A percentile compares a stretch with the other conserved stretches of the same genome.
Evolutionary conservation across 2,113 vertebrate genomes (phyloP).

Genomic region (Madoqua kirkii): DNA sequence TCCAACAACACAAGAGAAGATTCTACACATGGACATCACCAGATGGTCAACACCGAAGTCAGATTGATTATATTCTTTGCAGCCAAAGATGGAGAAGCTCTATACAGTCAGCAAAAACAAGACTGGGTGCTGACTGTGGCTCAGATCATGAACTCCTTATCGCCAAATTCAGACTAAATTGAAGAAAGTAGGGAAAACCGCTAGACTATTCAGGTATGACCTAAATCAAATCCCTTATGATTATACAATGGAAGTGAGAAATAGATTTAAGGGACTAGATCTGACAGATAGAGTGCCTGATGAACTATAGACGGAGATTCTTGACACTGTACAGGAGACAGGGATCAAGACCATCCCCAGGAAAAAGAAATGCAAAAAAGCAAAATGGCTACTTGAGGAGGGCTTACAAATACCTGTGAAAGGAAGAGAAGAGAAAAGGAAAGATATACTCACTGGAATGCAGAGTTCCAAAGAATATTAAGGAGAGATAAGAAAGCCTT

Average conservation of each 20-base stretch:
- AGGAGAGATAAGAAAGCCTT: not conserved
- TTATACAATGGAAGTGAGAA: not conserved
- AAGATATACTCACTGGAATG: not conserved
- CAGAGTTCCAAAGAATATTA: not conserved
- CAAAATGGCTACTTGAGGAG: not conserved
- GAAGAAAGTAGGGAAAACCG: not conserved
- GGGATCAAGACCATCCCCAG: not conserved
- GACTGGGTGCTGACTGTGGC: accelerated
- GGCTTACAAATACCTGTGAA: not conserved
- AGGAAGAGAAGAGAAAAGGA: not conserved
- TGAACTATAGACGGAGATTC: not conserved
- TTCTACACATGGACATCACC: not conserved
- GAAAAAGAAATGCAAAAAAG: not conserved
- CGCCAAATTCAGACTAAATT: not conserved
- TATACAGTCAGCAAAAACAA: not conserved
- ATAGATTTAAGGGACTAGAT: not conserved
- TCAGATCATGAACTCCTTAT: not conserved
- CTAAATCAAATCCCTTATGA: not conserved
- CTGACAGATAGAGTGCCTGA: not conserved
- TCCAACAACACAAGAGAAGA: not conserved
- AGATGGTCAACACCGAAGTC: accelerated
- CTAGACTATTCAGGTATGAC: not conserved
- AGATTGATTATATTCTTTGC: not conserved
- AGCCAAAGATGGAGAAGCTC: not conserved
- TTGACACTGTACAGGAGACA: not conserved